Percentiles rank a stretch among this genome's conserved stretches.
Evolutionary conservation across 1,140 invertebrate genomes (phyloP).

Genomic region (Sycobia sp.): DNA sequence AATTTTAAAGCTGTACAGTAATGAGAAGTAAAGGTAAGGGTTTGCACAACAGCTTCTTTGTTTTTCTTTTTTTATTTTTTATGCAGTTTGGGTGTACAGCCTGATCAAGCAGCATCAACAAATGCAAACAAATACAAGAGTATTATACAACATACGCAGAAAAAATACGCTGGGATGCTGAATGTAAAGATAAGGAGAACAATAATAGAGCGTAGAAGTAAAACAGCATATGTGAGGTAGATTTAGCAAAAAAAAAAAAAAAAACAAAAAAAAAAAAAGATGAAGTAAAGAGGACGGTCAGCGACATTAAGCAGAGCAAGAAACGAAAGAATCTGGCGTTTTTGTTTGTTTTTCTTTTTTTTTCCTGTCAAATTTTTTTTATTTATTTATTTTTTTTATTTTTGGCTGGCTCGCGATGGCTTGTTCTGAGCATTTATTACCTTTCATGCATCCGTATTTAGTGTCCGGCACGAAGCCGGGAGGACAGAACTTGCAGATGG

Average conservation of each 20-base stretch:
- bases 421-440: slow-evolving; percentile 65
- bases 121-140: no score
- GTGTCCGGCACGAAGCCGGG: slow-evolving; percentile 85
- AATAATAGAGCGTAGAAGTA: no score
- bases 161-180: background rate
- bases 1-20: background rate
- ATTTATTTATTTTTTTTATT: background rate
- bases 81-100: no score
- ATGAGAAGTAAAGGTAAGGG: background rate
- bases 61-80: no score
- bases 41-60: no score
- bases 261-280: background rate
- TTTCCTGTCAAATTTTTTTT: no score
- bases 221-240: no score
- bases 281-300: background rate
- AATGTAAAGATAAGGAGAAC: background rate
- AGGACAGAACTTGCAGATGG: slow-evolving; percentile 93
- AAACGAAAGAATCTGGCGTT: background rate
- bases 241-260: background rate
- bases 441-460: slow-evolving; percentile 92
- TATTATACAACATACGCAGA: no score
- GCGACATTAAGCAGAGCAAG: background rate
- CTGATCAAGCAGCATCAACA: no score
- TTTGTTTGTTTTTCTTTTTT: no score
- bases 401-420: slow-evolving; percentile 7